Evolutionary conservation across 2,888 invertebrate species (phyloP).

Genomic region (Latrodectus hesperus): DNA sequence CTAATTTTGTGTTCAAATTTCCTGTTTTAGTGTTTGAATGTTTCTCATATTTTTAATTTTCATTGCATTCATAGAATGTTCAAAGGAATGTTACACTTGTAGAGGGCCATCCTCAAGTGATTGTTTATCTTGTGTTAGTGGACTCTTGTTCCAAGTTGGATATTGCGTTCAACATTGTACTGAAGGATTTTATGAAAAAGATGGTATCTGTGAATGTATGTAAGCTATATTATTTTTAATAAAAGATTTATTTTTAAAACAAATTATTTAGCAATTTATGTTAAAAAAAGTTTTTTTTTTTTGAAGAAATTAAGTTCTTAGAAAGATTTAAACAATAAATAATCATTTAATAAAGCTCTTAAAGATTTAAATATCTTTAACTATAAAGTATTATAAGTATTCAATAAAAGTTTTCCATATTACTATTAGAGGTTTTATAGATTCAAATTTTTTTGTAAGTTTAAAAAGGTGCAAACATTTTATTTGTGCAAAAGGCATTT

Average conservation of each 20-base stretch:
- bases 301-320: neutral
- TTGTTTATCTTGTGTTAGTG: conserved; percentile 34
- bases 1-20: neutral
- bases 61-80: conserved; percentile 31
- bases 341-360: neutral
- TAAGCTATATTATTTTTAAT: neutral
- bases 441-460: neutral
- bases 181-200: conserved; percentile 44
- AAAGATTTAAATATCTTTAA: neutral
- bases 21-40: too few species aligned
- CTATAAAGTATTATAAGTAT: neutral
- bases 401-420: neutral
- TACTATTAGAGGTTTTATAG: neutral
- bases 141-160: conserved; percentile 49
- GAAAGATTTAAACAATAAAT: neutral
- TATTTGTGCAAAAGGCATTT: neutral
- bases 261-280: too few species aligned
- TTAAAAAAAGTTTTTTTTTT: neutral
- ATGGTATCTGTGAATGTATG: conserved; percentile 39
- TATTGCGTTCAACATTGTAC: conserved; percentile 42
- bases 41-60: too few species aligned
- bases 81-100: conserved; percentile 45
- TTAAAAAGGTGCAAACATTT: neutral
- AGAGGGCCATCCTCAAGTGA: conserved; percentile 38
- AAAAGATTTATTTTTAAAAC: neutral